Evolutionary conservation across 2,888 invertebrate species (phyloP), one percentile per base, ranked within the genome.

Genomic region (Coenonympha arcania): DNA sequence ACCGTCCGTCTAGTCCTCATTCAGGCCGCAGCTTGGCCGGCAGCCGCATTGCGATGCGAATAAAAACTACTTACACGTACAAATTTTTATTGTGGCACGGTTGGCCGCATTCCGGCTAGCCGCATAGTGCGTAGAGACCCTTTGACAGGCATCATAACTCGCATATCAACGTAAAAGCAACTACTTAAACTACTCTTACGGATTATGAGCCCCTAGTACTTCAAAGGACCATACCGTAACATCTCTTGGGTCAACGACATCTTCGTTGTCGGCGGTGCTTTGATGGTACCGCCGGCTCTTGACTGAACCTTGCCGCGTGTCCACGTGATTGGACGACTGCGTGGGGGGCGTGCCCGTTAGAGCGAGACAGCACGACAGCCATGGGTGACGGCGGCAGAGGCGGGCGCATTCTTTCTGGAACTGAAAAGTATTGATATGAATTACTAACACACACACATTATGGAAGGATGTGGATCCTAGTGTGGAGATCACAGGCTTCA

Each of bases 391-490:
- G 0, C 83, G 75, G 2, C 78, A 76, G 22, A 86, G 61, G 1
- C 84, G 76, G 0, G 76, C 80, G 60, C 79, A 79, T 52, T 85
- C 83, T 46, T 84, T 86, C 39, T 85, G 87, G 74, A 87, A 87
- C 87, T 87, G n/a, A n/a, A n/a, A n/a, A n/a, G n/a, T n/a, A n/a
- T n/a, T n/a, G n/a, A n/a, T n/a, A n/a, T n/a, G n/a, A n/a, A n/a
- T n/a, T n/a, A n/a, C n/a, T n/a, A n/a, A n/a, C n/a, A n/a, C n/a
- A n/a, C n/a, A n/a, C n/a, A n/a, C n/a, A n/a, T n/a, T n/a, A n/a
- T n/a, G n/a, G n/a, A n/a, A n/a, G n/a, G n/a, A n/a, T n/a, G n/a
- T n/a, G n/a, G n/a, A n/a, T n/a, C n/a, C n/a, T n/a, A n/a, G n/a
- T n/a, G n/a, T n/a, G n/a, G n/a, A n/a, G n/a, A n/a, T n/a, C n/a